A percentile compares a stretch with the other conserved stretches of the same genome.
phyloP scores from a whole-genome alignment of 1,140 invertebrate genomes.

The Neodiprion pinetum region DNA sequence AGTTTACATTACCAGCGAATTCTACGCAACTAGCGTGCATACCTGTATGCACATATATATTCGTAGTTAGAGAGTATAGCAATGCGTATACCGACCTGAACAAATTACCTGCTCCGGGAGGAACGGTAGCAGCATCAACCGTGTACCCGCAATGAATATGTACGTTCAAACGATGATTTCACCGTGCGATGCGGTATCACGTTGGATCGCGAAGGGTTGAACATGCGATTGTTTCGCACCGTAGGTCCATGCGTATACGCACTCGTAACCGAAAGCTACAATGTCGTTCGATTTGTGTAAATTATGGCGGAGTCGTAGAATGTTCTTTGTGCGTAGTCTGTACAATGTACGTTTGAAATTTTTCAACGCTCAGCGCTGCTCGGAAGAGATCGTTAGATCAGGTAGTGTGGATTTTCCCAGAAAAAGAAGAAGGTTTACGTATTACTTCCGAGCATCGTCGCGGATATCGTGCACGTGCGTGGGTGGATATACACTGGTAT shows the following conservation, averaged over 20 bases:
- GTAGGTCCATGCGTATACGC: too few species aligned
- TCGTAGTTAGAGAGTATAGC: background rate
- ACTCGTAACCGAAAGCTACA: too few species aligned
- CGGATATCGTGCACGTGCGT: constrained; percentile 20
- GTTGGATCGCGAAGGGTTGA: too few species aligned
- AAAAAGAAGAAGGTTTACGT: background rate
- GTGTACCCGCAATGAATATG: background rate
- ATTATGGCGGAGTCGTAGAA: background rate
- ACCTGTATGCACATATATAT: background rate
- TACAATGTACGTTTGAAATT: background rate
- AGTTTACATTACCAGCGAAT: too few species aligned
- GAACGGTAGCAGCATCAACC: background rate
- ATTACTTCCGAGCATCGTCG: background rate
- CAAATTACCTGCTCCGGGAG: background rate
- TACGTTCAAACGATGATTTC: background rate
- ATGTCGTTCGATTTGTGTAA: too few species aligned
- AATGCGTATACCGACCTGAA: background rate
- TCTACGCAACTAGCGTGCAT: background rate
- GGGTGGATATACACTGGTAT: constrained; percentile 15
- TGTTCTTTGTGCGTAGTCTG: background rate
- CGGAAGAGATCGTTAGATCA: background rate
- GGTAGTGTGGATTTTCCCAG: background rate
- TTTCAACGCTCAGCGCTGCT: background rate
- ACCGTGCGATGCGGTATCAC: background rate
- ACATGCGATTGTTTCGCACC: too few species aligned